Base-by-base conservation (phyloP, 35 echinoderm and acorn worm species). In the Ophioderma brevispina region DNA sequence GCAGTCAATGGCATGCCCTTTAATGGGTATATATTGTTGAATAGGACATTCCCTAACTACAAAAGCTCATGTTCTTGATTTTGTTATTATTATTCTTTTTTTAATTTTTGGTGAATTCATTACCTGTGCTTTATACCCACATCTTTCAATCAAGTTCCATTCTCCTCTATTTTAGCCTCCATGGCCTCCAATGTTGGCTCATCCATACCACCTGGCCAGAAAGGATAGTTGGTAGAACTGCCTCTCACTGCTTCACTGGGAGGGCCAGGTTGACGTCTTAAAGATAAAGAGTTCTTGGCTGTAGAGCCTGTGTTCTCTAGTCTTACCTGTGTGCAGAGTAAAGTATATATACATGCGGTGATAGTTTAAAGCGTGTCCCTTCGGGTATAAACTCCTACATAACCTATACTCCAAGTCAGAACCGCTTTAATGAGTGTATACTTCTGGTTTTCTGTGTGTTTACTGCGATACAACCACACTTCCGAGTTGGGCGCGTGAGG, bases 151-250 rank as follows among this genome's bases (percentile, higher is more conserved):
- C 83, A 23, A 92, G 31, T 1, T 90, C 37, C 21, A 91, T 32
- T 33, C 28, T 85, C 90, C 36, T 95, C 80, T 14, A 70, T 33
- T 35, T 88, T 82, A 15, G 78, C 78, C 33, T 88, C 28, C 32
- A 87, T 70, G 37, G 59, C 80, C n/a, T 85, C 87, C 10, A 81
- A 37, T 0, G 84, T 56, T 1, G 89, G 88, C 18, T 95, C 93
- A 79, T 92, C 93, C 8, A 99, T 87, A 0, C 97, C 97, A n/a
- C 97, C 97, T 31, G 97, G 97, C 91, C 86, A 87, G 79, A 99
- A 99, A 35, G 97, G 97, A 77, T 90, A 95, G 76, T 95, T 99
- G 18, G 97, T 94, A 56, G 94, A 95, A 43, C 85, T 95, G 3
- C 97, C 97, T 63, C 94, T 83, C 42, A 99, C 94, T 32, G 97